phyloP scores from a whole-genome alignment of 2,797 vertebrate species.

The Chaetodon trifasciatus region DNA sequence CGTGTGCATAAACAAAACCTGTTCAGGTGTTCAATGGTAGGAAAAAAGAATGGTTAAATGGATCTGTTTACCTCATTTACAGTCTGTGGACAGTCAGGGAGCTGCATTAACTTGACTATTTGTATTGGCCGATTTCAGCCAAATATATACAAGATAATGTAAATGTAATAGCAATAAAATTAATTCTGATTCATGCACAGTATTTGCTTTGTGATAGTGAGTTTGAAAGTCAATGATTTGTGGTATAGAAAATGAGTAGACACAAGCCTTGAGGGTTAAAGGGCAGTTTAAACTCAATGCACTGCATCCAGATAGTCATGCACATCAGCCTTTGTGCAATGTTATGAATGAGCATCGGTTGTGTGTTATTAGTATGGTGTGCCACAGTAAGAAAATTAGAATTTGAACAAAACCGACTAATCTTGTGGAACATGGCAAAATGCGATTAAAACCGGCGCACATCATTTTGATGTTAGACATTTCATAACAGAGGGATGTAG shows the following conservation, averaged over 20 bases:
- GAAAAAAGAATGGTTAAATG: constrained; percentile 4
- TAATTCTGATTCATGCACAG: fast-evolving
- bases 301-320: background rate
- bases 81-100: constrained; percentile 18
- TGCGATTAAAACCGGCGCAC: background rate
- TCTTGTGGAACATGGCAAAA: background rate
- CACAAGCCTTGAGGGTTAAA: background rate
- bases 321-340: background rate
- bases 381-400: background rate
- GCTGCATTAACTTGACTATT: background rate
- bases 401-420: background rate
- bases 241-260: background rate
- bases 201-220: background rate
- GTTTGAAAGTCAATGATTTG: background rate
- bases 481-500: background rate
- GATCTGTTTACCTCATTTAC: background rate
- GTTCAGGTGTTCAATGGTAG: constrained; percentile 22
- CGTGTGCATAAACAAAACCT: constrained; percentile 65
- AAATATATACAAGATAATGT: constrained; percentile 6
- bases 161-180: constrained; percentile 22
- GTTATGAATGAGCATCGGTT: no score
- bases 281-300: background rate
- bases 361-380: background rate
- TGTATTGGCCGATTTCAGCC: background rate
- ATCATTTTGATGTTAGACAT: background rate